Conservation (phyloP, 2,113 vertebrate genomes). For the Lasiurus borealis region DNA sequence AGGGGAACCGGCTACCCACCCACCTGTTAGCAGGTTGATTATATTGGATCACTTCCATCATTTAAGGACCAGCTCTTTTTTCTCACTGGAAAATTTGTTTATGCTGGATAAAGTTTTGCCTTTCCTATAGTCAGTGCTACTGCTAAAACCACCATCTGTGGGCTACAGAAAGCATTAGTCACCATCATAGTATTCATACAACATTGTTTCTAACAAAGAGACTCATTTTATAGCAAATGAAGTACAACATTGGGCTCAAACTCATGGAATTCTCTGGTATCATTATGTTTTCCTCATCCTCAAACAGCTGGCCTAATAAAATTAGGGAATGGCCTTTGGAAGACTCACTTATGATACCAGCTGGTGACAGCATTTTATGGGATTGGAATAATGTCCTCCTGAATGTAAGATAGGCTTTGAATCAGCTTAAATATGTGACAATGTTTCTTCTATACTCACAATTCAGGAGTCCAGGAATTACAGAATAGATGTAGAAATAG, state of each 20-base stretch:
- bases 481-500: not conserved
- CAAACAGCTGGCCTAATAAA: slow-evolving; percentile 79
- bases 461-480: not conserved
- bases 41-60: slow-evolving; percentile 37
- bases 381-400: slow-evolving; percentile 30
- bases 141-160: slow-evolving; percentile 44
- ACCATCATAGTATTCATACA: not conserved
- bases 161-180: slow-evolving; percentile 10
- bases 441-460: slow-evolving; percentile 5
- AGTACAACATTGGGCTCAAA: not conserved
- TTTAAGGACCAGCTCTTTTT: slow-evolving; percentile 55
- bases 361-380: slow-evolving; percentile 63
- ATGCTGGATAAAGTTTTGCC: not conserved
- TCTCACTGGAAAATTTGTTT: not conserved
- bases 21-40: slow-evolving; percentile 61
- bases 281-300: slow-evolving; percentile 37
- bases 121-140: slow-evolving; percentile 19
- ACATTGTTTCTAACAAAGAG: slow-evolving; percentile 28
- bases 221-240: slow-evolving; percentile 34
- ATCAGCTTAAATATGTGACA: not conserved
- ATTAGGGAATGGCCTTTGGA: slow-evolving; percentile 72
- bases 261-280: slow-evolving; percentile 29
- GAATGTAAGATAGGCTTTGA: not conserved
- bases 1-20: slow-evolving; percentile 54
- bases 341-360: slow-evolving; percentile 62